A percentile compares a stretch with the other conserved stretches of the same genome.
Evolutionary conservation across 1,140 invertebrate genomes (phyloP).

Genomic region (Contarinia nasturtii): DNA sequence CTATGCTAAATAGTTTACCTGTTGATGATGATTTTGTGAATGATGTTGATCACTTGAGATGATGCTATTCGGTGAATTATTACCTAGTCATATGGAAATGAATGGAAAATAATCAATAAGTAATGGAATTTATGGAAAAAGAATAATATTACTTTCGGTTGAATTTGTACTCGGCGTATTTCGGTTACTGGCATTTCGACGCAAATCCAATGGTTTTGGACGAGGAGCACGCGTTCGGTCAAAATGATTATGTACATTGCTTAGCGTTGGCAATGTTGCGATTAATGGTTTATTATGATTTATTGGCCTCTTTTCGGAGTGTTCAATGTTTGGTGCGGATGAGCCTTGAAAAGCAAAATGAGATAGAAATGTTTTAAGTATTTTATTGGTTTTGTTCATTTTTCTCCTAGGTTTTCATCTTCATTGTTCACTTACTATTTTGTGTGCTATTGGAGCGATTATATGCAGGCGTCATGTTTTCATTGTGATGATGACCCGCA

Average conservation of each 20-base stretch:
- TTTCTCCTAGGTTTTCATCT: no score
- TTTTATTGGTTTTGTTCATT: no score
- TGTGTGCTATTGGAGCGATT: no score
- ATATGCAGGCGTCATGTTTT: no score
- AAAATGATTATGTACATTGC: constrained; percentile 1
- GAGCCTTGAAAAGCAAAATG: not conserved
- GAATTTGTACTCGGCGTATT: constrained; percentile 21
- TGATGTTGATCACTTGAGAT: no score
- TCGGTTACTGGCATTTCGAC: constrained; percentile 19
- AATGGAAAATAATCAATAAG: no score
- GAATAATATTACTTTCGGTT: constrained; percentile 18
- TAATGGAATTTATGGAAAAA: no score
- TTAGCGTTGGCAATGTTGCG: not conserved
- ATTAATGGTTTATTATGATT: not conserved
- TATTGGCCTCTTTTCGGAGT: not conserved
- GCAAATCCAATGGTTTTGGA: constrained; percentile 17
- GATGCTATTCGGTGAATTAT: constrained; percentile 24
- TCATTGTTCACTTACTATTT: no score
- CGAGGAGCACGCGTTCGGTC: constrained; percentile 1
- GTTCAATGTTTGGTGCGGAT: not conserved
- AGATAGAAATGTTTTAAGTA: no score
- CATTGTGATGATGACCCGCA: no score
- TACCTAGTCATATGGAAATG: no score
- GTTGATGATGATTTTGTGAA: constrained; percentile 6
- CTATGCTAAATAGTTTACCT: constrained; percentile 6